Base-by-base conservation (phyloP, 2,113 vertebrate species). In the Leptodactylus fuscus region DNA sequence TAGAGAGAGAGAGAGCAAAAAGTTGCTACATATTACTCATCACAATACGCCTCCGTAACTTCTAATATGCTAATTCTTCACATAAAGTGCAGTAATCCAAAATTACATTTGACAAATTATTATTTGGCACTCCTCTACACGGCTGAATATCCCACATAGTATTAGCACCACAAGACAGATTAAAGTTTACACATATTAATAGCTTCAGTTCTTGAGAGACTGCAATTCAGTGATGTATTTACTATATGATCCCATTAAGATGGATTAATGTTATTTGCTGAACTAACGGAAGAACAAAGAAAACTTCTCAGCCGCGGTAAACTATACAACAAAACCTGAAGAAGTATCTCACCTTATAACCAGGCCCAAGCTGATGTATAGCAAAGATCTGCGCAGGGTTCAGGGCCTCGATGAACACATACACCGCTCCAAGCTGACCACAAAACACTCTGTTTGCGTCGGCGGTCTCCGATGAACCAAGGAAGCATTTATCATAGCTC, bases 401-500 rank as follows among this genome's bases (percentile, higher is more conserved):
- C 88, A 99, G 96, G 18, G 98, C 96, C 91, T 99, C 98, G 41
- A 96, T 95, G 91, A 99, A 99, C 73, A 99, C 97, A 76, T 98
- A 99, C 27, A 99, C 95, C 1, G 97, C 97, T 89, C 96, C 98
- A 32, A 99, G 96, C 84, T 99, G 98, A 78, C 98, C 98, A 69
- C 98, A 99, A 90, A 99, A 99, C 11, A 99, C 97, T 90, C 97
- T 91, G 87, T 99, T 99, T 76, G 97, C 97, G 87, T 99, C 98
- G 7, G 97, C 97, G 69, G 97, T 98, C 94, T 99, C 98, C 16
- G 97, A 99, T 88, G 97, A 98, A 73, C 97, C 97, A 83, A 98
- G 96, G 93, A 99, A 99, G 93, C 97, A 98, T 94, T 99, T 99
- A 93, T 99, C 98, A 91, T 97, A 99, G 89, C 97, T 98, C 97